These are phyloP conservation scores for Panopea generosa DNA, from an alignment of 2,888 invertebrate genomes.

Conservation along the genomic window DNA sequence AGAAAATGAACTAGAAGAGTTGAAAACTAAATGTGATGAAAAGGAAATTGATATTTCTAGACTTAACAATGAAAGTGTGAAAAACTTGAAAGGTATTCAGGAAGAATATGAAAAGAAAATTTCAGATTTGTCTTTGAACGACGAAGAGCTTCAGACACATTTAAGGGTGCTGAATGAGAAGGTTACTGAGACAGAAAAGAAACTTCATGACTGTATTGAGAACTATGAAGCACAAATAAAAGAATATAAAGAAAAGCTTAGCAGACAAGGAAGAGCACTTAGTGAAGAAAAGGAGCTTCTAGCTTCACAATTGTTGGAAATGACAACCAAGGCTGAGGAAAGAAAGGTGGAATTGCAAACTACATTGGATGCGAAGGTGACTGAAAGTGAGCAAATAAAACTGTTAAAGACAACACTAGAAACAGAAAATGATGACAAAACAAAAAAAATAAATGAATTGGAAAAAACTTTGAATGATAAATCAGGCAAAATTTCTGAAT, in stretches of 20 bases:
- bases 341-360: constrained; percentile 66
- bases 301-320: constrained; percentile 73
- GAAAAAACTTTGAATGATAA: constrained; percentile 13
- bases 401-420: constrained; percentile 28
- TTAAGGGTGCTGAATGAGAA: constrained; percentile 75
- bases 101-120: constrained; percentile 68
- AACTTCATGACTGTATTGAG: constrained; percentile 78
- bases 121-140: constrained; percentile 69
- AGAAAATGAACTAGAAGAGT: constrained; percentile 53
- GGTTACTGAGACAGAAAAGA: constrained; percentile 74
- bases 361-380: constrained; percentile 66
- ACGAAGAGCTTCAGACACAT: constrained; percentile 76
- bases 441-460: constrained; percentile 15
- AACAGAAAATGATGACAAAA: constrained; percentile 26
- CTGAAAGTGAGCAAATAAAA: constrained; percentile 64
- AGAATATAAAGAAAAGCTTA: constrained; percentile 68
- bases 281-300: constrained; percentile 71
- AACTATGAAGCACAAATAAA: constrained; percentile 77
- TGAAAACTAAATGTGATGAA: constrained; percentile 48
- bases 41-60: constrained; percentile 39
- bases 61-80: constrained; percentile 19
- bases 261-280: constrained; percentile 65
- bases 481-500: constrained; percentile 2
- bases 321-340: constrained; percentile 67
- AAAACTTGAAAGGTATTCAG: constrained; percentile 42